Evolutionary conservation across 2,888 invertebrate genomes (phyloP), one percentile per base, ranked within the genome.

Genomic region (Morpho deidamia): DNA sequence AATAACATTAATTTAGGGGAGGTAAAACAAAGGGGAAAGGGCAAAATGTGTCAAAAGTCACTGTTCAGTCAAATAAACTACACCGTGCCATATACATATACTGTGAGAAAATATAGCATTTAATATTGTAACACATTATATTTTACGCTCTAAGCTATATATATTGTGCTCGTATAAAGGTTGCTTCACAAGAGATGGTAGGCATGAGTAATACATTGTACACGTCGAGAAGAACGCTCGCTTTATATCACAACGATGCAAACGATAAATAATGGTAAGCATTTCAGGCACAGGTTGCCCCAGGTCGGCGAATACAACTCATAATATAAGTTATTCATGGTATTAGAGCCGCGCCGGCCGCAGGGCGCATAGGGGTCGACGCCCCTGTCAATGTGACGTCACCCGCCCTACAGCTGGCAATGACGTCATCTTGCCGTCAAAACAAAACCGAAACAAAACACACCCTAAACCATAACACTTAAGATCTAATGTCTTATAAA

Each of bases 331-430:
- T 82, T 84, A 87, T 88, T 85, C 83, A 87, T 81, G 79, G 72
- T 72, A 72, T 71, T 69, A 69, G 71, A 74, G 70, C 74, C 72
- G 70, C 71, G 67, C 56, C 63, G 66, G 66, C 67, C 69, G 73
- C 68, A 72, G 70, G 74, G 55, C 56, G 54, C 53, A 45, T 43
- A 79, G 82, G 77, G 86, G 83, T 84, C 83, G 74, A 79, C 74
- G 86, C 75, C 67, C 75, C 74, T 64, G 74, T 72, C 74, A 72
- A 72, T 78, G 72, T 87, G 86, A 88, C 86, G 87, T 87, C 86
- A 87, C 68, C 75, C 86, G 81, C 83, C 83, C 83, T 84, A 86
- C 88, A 88, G 88, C 88, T 87, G 87, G 78, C 77, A 71, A 64
- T 71, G 87, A 89, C 88, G 85, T 87, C 88, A 88, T 71, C 67